Conservation (phyloP, 2,888 invertebrate species). For the Acanthosepion pharaonis region DNA sequence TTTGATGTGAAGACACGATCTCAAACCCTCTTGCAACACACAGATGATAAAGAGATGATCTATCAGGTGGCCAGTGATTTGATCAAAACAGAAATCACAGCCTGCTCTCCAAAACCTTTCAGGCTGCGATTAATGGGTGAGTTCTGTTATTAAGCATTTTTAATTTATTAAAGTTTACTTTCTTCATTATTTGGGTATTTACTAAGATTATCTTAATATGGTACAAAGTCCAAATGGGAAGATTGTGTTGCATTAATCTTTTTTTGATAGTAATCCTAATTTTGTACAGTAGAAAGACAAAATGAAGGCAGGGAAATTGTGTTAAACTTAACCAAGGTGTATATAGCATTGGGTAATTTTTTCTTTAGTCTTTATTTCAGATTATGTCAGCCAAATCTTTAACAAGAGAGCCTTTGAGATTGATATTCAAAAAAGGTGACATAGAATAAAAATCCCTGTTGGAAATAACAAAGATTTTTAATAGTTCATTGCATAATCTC, state of each 20-base stretch:
- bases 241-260: not conserved
- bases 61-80: conserved; percentile 70
- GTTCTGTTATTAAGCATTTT: not conserved
- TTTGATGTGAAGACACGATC: conserved; percentile 76
- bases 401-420: too few relatives aligned
- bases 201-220: not conserved
- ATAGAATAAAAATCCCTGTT: too few relatives aligned
- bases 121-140: conserved; percentile 72
- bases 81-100: conserved; percentile 72
- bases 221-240: not conserved
- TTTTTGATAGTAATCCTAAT: not conserved
- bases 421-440: too few relatives aligned
- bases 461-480: too few relatives aligned
- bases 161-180: not conserved
- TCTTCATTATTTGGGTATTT: not conserved
- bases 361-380: too few relatives aligned
- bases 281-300: not conserved
- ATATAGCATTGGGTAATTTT: not conserved
- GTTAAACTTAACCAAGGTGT: too few relatives aligned
- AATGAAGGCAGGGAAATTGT: not conserved
- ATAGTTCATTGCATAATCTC: too few relatives aligned
- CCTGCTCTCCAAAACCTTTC: conserved; percentile 62
- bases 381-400: too few relatives aligned
- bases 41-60: conserved; percentile 71
- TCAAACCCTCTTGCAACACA: conserved; percentile 70